A percentile compares a stretch with the other conserved stretches of the same genome.
Evolutionary conservation across 2,888 invertebrate genomes (phyloP).

Genomic region (Rhagophthalmus giganteus): DNA sequence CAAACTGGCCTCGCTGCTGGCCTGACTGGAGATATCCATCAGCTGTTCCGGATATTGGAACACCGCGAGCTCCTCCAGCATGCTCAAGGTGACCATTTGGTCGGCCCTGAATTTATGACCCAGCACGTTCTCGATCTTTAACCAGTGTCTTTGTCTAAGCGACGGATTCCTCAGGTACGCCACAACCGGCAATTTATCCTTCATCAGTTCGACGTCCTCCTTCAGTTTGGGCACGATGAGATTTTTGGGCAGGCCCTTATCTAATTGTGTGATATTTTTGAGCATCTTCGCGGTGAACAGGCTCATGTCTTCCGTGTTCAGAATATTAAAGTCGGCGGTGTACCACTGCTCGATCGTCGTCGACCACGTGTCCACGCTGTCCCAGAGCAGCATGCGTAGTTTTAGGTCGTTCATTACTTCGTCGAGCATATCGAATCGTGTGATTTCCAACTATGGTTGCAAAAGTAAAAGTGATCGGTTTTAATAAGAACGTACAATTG

Average conservation of each 20-base stretch:
- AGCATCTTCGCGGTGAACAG: constrained; percentile 66
- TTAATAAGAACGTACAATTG: too few relatives aligned
- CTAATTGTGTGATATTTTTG: constrained; percentile 75
- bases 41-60: constrained; percentile 74
- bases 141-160: constrained; percentile 80
- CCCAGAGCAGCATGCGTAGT: constrained; percentile 79
- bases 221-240: constrained; percentile 77
- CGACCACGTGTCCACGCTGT: constrained; percentile 75
- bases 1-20: constrained; percentile 83
- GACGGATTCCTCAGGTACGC: constrained; percentile 79
- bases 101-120: constrained; percentile 74
- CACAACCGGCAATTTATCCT: constrained; percentile 80
- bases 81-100: constrained; percentile 65
- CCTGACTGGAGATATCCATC: constrained; percentile 84
- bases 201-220: constrained; percentile 75
- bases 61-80: constrained; percentile 72
- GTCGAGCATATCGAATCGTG: constrained; percentile 79
- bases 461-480: too few relatives aligned
- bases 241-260: constrained; percentile 82
- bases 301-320: constrained; percentile 76
- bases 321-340: constrained; percentile 61
- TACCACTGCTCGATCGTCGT: constrained; percentile 69
- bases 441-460: constrained; percentile 72
- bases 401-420: constrained; percentile 79
- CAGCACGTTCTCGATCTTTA: constrained; percentile 74